These are phyloP conservation scores for Neria commutata DNA, from an alignment of 2,888 invertebrate species.

Conservation along the genomic window DNA sequence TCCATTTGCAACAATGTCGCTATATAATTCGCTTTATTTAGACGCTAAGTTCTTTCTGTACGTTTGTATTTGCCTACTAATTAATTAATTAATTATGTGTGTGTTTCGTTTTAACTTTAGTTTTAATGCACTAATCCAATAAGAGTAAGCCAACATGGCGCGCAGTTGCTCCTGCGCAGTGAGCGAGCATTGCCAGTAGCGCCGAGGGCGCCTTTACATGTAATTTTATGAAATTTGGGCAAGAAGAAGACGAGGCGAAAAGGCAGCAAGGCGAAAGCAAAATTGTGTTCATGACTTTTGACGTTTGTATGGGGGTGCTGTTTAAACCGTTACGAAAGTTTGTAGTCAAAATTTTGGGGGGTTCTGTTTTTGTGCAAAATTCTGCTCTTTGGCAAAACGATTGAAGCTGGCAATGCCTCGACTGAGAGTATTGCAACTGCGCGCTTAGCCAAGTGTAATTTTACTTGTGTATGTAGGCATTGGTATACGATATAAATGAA, in stretches of 20 bases:
- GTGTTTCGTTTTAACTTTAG: constrained; percentile 1
- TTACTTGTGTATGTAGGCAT: constrained; percentile 1
- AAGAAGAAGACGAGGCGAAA: constrained; percentile 10
- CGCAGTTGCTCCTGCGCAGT: constrained; percentile 1
- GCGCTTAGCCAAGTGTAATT: constrained; percentile 15
- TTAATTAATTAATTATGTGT: constrained; percentile 4
- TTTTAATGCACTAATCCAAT: constrained; percentile 5
- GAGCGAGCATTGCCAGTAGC: constrained; percentile 18
- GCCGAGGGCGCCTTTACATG: no score
- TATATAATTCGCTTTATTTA: constrained; percentile 22
- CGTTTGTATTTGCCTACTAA: neutral
- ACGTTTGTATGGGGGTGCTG: no score
- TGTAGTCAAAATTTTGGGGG: no score
- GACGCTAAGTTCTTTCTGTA: constrained; percentile 4
- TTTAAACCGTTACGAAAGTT: neutral
- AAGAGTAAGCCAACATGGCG: neutral
- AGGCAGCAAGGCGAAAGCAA: no score
- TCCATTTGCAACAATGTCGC: constrained; percentile 40
- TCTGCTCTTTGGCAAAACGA: neutral
- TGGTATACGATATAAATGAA: neutral
- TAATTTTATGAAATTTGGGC: no score
- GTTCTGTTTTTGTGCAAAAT: neutral
- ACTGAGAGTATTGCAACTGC: constrained; percentile 11
- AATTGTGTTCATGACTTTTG: no score
- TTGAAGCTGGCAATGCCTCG: constrained; percentile 9